These are phyloP conservation scores for Dolichomitus sp. DNA, from an alignment of 2,888 invertebrate genomes.

Conservation along the genomic window DNA sequence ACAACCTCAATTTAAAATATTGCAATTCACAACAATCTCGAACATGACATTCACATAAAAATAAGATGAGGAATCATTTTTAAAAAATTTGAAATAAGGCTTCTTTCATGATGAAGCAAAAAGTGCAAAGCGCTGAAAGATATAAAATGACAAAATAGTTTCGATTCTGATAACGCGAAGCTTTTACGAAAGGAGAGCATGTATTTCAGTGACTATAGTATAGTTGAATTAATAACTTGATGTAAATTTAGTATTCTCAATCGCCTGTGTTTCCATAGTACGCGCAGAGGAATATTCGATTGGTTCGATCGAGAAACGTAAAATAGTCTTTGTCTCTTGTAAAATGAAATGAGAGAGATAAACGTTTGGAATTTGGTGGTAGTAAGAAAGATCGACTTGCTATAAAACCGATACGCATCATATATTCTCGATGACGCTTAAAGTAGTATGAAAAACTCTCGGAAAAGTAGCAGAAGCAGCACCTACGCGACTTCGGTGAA, in stretches of 20 bases:
- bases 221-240: not conserved
- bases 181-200: not conserved
- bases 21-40: no score
- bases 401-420: conserved; percentile 48
- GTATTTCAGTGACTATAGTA: not conserved
- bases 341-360: not conserved
- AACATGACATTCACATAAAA: no score
- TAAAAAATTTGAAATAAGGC: no score
- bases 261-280: conserved; percentile 43
- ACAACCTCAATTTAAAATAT: no score
- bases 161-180: not conserved
- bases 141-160: not conserved
- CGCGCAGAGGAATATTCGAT: conserved; percentile 43
- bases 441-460: conserved; percentile 50
- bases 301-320: conserved; percentile 41
- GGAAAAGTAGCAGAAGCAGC: conserved; percentile 39
- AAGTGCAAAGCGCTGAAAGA: not conserved
- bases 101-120: not conserved
- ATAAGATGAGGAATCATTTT: no score
- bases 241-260: conserved; percentile 51
- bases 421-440: conserved; percentile 45
- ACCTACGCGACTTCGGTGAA: conserved; percentile 32
- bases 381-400: conserved; percentile 34
- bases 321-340: not conserved
- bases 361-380: conserved; percentile 34